Base-by-base conservation (phyloP, 2,888 invertebrate genomes). In the Athalia circularis region DNA sequence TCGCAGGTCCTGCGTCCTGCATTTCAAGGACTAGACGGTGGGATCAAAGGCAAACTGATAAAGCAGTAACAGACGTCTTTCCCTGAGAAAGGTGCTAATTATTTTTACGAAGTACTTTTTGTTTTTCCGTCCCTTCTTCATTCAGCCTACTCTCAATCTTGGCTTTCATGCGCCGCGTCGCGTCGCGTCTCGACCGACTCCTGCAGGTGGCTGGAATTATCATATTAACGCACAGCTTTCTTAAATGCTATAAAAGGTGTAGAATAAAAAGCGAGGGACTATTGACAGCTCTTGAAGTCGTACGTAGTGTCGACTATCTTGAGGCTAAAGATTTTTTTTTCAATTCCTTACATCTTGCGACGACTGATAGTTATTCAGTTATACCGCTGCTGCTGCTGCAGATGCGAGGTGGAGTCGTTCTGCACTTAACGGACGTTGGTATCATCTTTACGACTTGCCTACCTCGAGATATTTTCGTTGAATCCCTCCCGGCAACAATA, bases 31-130 rank as follows among this genome's bases (percentile, higher is more conserved):
- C 77, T 48, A 47, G 59, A 61, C 77, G 77, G 77, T 9, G 52
- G 77, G 77, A 77, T 77, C 77, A 77, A 77, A 77, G 77, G 61
- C 29, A 29, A 48, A 50, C 61, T 77, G 68, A 77, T 77, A 77
- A 77, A 61, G 29, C 47, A 29, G 61, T 57, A 77, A 68, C 77
- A 52, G 64, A 64, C 64, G 59, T 50, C 75, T 62, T 29, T 11
- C 29, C 45, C 50, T 29, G 75, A 72, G 75, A 9, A 62, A 75
- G 75, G 75, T 75, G 75, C 50, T 75, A 75, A 75, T 75, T 75
- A 75, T 75, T 75, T 75, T 75, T 64, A 75, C 75, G 62, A 75
- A 75, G 48, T 52, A 75, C 75, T 50, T 75, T 75, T 62, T 75
- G 50, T 61, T 62, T 64, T 50, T 50, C 52, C 9, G 11, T 29